These are phyloP conservation scores for Eupeodes luniger DNA, from an alignment of 2,888 invertebrate species.

Conservation along the genomic window DNA sequence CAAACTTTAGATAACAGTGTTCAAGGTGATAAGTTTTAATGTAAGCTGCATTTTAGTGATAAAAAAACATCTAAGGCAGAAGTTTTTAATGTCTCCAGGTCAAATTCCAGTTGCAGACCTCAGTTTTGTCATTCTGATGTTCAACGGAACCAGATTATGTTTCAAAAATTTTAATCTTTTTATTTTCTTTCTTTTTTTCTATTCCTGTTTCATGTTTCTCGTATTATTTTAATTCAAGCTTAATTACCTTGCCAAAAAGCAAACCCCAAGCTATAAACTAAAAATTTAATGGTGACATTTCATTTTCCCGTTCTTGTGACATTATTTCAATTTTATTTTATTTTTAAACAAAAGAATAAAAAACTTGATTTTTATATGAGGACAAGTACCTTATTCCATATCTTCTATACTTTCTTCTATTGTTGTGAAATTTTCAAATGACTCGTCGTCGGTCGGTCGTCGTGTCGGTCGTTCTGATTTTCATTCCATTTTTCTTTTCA, in stretches of 20 bases:
- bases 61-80: too few species aligned
- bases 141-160: background rate
- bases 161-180: background rate
- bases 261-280: slow-evolving; percentile 15
- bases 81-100: too few species aligned
- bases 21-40: too few species aligned
- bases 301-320: background rate
- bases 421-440: slow-evolving; percentile 22
- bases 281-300: background rate
- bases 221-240: background rate
- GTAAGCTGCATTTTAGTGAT: too few species aligned
- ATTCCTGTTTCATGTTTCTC: background rate
- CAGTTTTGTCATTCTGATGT: background rate
- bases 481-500: background rate
- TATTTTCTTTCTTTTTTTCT: background rate
- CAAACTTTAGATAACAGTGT: too few species aligned
- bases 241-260: slow-evolving; percentile 11
- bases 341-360: background rate
- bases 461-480: background rate
- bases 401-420: background rate
- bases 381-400: background rate
- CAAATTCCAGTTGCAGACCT: background rate
- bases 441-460: background rate
- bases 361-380: slow-evolving; percentile 13
- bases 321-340: background rate